Percentiles rank a stretch among this genome's conserved stretches.
Conservation (phyloP, 2,888 invertebrate genomes). For the Tineola bisselliella region DNA sequence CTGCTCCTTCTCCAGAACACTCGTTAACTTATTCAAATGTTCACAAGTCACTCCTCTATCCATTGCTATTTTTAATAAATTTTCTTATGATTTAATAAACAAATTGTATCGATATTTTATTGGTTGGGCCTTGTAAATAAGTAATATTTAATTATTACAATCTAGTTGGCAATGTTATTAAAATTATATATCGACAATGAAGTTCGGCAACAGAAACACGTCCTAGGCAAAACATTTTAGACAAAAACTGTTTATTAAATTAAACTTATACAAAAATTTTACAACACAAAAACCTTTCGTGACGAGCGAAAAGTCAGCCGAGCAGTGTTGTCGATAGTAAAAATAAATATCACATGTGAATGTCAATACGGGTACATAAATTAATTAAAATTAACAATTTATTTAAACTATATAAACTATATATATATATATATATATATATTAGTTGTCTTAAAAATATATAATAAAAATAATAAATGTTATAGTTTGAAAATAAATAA, state of each 20-base stretch:
- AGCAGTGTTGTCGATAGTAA: conserved; percentile 7
- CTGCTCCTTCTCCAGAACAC: conserved; percentile 46
- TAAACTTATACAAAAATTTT: conserved; percentile 58
- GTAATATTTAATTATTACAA: conserved; percentile 17
- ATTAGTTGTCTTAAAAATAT: too few species aligned
- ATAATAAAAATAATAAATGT: background rate
- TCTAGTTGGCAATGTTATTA: background rate
- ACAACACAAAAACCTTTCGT: conserved; percentile 52
- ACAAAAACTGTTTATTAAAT: background rate
- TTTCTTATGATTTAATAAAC: background rate
- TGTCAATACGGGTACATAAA: background rate
- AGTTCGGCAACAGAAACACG: conserved; percentile 15
- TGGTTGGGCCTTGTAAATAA: conserved; percentile 36
- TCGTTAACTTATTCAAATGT: conserved; percentile 53
- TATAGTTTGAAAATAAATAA: too few species aligned
- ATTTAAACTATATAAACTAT: too few species aligned
- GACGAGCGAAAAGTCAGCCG: conserved; percentile 60
- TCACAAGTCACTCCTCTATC: conserved; percentile 61
- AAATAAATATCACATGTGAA: conserved; percentile 13
- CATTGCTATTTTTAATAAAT: conserved; percentile 28
- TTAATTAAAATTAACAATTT: too few species aligned
- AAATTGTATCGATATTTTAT: background rate
- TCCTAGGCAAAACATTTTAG: conserved; percentile 42
- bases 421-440: too few species aligned
- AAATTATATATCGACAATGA: background rate